phyloP scores from a whole-genome alignment of 2,113 vertebrate species.

The Nipponia nippon region DNA sequence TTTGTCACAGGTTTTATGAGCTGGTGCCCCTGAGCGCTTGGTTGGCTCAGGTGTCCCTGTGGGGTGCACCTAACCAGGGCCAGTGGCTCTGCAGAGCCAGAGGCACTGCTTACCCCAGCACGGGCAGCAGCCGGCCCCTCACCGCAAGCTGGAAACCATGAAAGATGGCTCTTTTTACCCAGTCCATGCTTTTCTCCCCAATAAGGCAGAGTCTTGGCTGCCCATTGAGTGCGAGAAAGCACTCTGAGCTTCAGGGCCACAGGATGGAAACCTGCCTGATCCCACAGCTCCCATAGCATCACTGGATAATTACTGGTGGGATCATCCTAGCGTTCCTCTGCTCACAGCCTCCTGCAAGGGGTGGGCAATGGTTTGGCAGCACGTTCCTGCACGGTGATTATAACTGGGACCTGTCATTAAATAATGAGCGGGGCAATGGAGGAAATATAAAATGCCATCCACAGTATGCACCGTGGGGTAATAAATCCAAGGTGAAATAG shows the following conservation, averaged over 20 bases:
- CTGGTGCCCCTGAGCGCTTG: rapidly evolving
- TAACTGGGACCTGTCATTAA: not conserved
- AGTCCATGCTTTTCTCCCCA: not conserved
- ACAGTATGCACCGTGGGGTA: not conserved
- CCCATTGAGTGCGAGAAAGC: not conserved
- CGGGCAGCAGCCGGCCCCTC: not conserved
- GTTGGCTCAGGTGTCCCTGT: rapidly evolving
- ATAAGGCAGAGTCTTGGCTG: not conserved
- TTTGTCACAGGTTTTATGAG: constrained; percentile 13
- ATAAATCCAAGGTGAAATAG: constrained; percentile 22
- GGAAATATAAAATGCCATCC: not conserved
- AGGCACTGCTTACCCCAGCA: not conserved
- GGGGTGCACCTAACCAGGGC: not conserved
- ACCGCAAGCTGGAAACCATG: not conserved
- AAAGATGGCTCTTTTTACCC: not conserved
- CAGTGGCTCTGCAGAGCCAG: not conserved
- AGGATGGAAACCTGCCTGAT: not conserved
- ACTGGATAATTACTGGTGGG: not conserved
- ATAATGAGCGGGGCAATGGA: not conserved
- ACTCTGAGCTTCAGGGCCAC: not conserved
- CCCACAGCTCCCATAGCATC: not conserved
- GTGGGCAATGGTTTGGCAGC: not conserved
- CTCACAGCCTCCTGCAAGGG: not conserved
- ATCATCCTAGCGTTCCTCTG: not conserved
- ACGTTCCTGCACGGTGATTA: not conserved